Evolutionary conservation across 2,888 invertebrate species (phyloP).

Genomic region (Tenthredo mesomela): DNA sequence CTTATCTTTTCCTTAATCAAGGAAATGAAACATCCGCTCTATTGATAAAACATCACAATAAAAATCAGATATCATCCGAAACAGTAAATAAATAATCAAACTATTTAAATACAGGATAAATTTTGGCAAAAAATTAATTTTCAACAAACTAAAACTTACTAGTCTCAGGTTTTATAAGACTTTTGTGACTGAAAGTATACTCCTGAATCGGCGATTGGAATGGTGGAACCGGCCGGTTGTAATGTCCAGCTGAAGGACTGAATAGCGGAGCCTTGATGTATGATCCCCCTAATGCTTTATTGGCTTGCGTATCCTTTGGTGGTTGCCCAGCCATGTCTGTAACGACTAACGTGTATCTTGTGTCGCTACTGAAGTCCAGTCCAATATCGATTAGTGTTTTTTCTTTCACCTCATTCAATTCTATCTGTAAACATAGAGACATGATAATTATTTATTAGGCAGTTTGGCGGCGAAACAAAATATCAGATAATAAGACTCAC

Average conservation of each 20-base stretch:
- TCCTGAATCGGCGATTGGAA: slow-evolving; percentile 49
- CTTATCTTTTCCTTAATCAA: background rate
- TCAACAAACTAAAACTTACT: slow-evolving; percentile 65
- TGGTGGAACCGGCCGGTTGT: slow-evolving; percentile 42
- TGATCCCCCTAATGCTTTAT: background rate
- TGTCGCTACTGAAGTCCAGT: slow-evolving; percentile 72
- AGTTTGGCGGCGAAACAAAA: background rate
- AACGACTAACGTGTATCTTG: slow-evolving; percentile 75
- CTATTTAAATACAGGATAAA: background rate
- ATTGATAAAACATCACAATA: background rate
- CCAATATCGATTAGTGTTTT: slow-evolving; percentile 78
- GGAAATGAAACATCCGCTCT: slow-evolving; percentile 36
- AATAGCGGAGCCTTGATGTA: slow-evolving; percentile 64
- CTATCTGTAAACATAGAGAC: slow-evolving; percentile 70
- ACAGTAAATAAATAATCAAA: background rate
- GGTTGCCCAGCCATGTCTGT: slow-evolving; percentile 73
- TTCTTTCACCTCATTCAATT: slow-evolving; percentile 76
- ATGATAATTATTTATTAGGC: background rate
- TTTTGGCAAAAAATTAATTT: background rate
- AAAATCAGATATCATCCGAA: background rate
- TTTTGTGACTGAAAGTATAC: slow-evolving; percentile 21
- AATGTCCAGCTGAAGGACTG: slow-evolving; percentile 61
- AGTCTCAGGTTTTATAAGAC: slow-evolving; percentile 75
- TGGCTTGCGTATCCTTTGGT: slow-evolving; percentile 59
- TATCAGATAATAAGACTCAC: slow-evolving; percentile 39